Conservation (phyloP, 2,797 vertebrate genomes). For the Pempheris klunzingeri region DNA sequence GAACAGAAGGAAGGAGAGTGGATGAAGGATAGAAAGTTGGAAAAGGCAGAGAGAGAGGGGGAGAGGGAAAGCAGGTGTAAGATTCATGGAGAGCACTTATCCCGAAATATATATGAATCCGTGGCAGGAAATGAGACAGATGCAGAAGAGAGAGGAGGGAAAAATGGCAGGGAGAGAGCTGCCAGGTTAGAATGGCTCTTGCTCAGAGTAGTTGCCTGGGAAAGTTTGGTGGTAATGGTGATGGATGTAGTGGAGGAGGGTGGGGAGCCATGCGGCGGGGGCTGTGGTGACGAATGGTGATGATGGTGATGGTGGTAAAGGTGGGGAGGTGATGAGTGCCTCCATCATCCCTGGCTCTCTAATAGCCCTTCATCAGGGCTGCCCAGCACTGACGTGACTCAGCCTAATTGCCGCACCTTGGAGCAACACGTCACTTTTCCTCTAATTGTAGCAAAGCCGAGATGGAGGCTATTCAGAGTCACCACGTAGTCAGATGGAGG, state of each 20-base stretch:
- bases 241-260: slow-evolving; percentile 63
- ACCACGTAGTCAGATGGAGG: slow-evolving; percentile 41
- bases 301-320: slow-evolving; percentile 62
- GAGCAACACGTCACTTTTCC: slow-evolving; percentile 68
- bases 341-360: slow-evolving; percentile 70
- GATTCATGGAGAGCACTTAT: slow-evolving; percentile 78
- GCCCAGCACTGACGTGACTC: slow-evolving; percentile 73
- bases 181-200: slow-evolving; percentile 71
- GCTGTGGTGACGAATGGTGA: slow-evolving; percentile 63
- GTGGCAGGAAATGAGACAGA: slow-evolving; percentile 78
- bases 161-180: slow-evolving; percentile 61
- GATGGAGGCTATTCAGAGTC: slow-evolving; percentile 71
- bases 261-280: slow-evolving; percentile 1
- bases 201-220: slow-evolving; percentile 57
- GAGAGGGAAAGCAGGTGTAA: slow-evolving; percentile 72
- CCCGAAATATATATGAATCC: slow-evolving; percentile 78
- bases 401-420: slow-evolving; percentile 80
- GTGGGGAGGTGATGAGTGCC: slow-evolving; percentile 58
- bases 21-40: slow-evolving; percentile 67
- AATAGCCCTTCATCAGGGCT: slow-evolving; percentile 77
- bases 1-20: slow-evolving; percentile 67
- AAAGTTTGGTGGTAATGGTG: slow-evolving; percentile 77
- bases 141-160: slow-evolving; percentile 69
- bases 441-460: slow-evolving; percentile 70
- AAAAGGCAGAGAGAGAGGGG: slow-evolving; percentile 53